These are phyloP conservation scores for Aphelinus atriplicis DNA, from an alignment of 1,140 invertebrate genomes.

Conservation along the genomic window DNA sequence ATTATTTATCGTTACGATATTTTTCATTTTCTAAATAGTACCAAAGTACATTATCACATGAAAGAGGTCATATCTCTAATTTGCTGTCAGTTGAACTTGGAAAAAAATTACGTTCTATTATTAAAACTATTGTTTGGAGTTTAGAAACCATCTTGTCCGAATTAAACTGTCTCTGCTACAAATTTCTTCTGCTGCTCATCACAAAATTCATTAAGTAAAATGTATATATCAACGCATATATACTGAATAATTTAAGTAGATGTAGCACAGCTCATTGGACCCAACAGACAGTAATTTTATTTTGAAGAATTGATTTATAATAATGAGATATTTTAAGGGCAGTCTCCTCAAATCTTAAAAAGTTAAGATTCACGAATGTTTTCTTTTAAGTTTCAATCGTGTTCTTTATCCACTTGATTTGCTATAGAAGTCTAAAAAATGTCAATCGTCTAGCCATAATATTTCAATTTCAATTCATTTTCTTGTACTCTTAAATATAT, in stretches of 20 bases:
- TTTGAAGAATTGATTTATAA: conserved; percentile 2
- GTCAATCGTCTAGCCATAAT: too few relatives aligned
- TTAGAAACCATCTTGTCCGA: conserved; percentile 6
- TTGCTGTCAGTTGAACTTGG: conserved; percentile 15
- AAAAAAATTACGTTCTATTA: conserved; percentile 17
- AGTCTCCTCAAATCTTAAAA: conserved; percentile 24
- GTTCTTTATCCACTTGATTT: background rate
- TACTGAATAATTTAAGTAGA: conserved; percentile 25
- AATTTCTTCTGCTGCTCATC: background rate
- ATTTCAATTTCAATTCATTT: too few relatives aligned
- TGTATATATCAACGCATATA: conserved; percentile 32
- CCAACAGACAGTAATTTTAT: conserved; percentile 4
- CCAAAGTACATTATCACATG: conserved; percentile 30
- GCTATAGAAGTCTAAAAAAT: background rate
- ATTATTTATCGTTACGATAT: background rate
- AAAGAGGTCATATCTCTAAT: conserved; percentile 12
- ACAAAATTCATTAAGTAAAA: conserved; percentile 18
- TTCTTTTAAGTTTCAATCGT: background rate
- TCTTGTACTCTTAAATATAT: too few relatives aligned
- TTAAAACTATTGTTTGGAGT: conserved; percentile 20
- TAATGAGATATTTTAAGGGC: conserved; percentile 19
- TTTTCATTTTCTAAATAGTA: conserved; percentile 15
- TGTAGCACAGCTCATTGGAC: background rate
- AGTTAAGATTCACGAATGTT: background rate
- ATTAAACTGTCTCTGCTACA: background rate